Conservation (phyloP, 2,797 vertebrate genomes). For the Bucorvus abyssinicus region DNA sequence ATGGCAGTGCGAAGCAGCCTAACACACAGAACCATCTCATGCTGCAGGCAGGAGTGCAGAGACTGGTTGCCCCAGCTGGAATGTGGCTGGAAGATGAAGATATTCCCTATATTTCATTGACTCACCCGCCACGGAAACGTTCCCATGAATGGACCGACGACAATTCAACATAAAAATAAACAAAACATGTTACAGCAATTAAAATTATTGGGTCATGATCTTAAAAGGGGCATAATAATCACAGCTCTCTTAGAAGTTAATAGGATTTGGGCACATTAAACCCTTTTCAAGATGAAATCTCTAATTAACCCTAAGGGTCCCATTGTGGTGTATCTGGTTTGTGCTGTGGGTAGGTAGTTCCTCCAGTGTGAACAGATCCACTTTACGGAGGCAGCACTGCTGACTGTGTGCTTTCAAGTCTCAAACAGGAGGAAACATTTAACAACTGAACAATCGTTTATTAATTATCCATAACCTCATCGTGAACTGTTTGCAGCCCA, state of each 20-base stretch:
- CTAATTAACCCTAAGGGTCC: neutral
- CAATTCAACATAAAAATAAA: neutral
- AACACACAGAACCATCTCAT: accelerated
- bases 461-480: neutral
- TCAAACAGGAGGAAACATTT: neutral
- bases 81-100: neutral
- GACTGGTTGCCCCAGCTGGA: neutral
- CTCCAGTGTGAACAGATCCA: neutral
- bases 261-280: neutral
- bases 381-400: neutral
- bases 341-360: neutral
- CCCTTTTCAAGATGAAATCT: conserved; percentile 1
- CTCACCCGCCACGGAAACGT: neutral
- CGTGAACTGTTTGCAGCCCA: neutral
- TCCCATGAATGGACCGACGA: accelerated
- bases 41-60: accelerated
- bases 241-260: neutral
- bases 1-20: neutral
- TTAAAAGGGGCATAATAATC: neutral
- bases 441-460: neutral
- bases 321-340: accelerated
- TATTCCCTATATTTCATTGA: neutral
- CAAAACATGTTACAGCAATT: neutral
- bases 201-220: neutral
- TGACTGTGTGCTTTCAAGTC: neutral